Conservation (phyloP, 1,140 invertebrate species). For the Spodoptera litura region DNA sequence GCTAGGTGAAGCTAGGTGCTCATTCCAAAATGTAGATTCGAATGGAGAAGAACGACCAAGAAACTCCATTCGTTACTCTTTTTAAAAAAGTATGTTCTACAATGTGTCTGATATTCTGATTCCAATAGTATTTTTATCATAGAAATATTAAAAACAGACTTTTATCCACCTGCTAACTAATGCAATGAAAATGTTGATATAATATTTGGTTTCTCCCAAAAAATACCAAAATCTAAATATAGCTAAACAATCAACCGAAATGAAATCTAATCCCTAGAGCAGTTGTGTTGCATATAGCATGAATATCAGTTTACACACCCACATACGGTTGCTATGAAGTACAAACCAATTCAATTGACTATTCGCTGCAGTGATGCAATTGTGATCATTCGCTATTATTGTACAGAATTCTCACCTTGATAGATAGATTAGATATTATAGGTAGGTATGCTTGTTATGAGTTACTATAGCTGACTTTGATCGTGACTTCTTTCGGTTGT, state of each 20-base stretch:
- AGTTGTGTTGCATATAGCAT: neutral
- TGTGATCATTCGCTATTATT: slow-evolving; percentile 24
- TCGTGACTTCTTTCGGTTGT: too few species aligned
- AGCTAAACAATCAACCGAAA: neutral
- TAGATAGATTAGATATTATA: neutral
- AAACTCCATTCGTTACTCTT: too few species aligned
- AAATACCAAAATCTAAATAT: neutral
- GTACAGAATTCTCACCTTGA: slow-evolving; percentile 27
- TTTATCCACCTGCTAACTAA: neutral
- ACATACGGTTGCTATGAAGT: neutral
- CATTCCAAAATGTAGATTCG: too few species aligned
- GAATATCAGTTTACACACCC: neutral
- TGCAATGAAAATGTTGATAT: neutral
- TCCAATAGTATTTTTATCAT: too few species aligned
- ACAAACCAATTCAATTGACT: neutral
- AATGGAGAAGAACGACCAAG: too few species aligned
- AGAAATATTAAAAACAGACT: too few species aligned
- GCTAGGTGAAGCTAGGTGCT: too few species aligned
- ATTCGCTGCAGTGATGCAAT: slow-evolving; percentile 10
- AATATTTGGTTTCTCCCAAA: neutral
- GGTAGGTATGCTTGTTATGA: neutral
- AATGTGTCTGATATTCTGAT: too few species aligned
- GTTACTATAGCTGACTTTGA: neutral
- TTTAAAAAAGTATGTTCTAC: too few species aligned
- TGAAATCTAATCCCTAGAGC: slow-evolving; percentile 1